Evolutionary conservation across 2,113 vertebrate genomes (phyloP).

Genomic region (Nymphicus hollandicus): DNA sequence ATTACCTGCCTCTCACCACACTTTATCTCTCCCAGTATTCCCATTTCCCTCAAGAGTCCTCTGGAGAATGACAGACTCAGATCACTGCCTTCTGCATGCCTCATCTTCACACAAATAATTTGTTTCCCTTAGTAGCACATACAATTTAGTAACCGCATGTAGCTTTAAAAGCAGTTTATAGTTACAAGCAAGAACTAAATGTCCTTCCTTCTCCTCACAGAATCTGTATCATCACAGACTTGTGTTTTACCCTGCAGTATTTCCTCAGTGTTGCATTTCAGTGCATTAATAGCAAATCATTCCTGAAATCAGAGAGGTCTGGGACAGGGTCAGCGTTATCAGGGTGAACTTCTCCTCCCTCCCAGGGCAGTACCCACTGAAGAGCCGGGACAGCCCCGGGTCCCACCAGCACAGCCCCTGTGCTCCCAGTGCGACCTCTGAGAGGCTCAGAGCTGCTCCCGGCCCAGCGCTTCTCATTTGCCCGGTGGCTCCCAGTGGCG

Average conservation of each 20-base stretch:
- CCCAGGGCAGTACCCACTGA: not conserved
- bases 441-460: not conserved
- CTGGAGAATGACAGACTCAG: not conserved
- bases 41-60: not conserved
- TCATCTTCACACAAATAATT: accelerated
- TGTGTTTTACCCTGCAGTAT: not conserved
- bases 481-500: not conserved
- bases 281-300: not conserved
- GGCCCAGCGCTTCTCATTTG: not conserved
- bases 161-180: not conserved
- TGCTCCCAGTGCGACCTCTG: not conserved
- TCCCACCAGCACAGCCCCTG: not conserved
- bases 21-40: not conserved
- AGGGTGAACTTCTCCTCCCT: not conserved
- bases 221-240: not conserved
- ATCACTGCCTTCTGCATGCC: not conserved
- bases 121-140: not conserved
- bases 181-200: not conserved
- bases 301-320: not conserved
- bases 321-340: not conserved
- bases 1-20: not conserved
- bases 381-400: not conserved
- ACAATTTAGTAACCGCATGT: not conserved
- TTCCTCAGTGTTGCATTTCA: not conserved
- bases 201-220: not conserved